Base-by-base conservation (phyloP, 2,113 vertebrate genomes). In the Crotalus helleri region DNA sequence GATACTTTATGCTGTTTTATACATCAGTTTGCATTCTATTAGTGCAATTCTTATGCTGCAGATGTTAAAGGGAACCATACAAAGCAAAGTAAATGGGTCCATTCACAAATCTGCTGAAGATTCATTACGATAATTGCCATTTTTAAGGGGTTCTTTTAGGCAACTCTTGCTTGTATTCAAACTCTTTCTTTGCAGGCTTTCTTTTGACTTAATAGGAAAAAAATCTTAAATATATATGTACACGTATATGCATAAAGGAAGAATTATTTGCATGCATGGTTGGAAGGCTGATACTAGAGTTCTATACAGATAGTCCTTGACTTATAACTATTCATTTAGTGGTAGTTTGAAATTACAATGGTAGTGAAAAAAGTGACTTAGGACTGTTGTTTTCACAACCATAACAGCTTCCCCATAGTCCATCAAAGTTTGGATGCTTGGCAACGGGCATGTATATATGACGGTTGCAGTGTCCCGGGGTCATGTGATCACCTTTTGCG, bases 241-340 rank as follows among this genome's bases (percentile, higher is more conserved):
- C 85, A 33, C 33, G 2, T 69, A 23, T 88, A 49, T 88, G 53
- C 88, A 81, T 55, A 90, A 85, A 81, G 13, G 87, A 88, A 54
- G 95, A 94, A 95, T 92, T 87, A 91, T 85, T 58, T 94, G 93
- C 1, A 4, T 89, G 51, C 53, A 46, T 93, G 94, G 95, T 92
- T 95, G 95, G 58, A 88, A 92, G 23, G 44, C 23, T 55, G 54
- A 10, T 53, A 13, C 29, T 64, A 86, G 87, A 91, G 93, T 69
- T n/a, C 12, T n/a, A 15, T 33, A n/a, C 29, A n/a, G 64, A 2
- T 61, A 61, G 24, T 29, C 59, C 29, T 69, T n/a, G 64, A 69
- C 29, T 33, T 69, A 15, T n/a, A 69, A 33, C 29, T 33, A 69
- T 33, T 69, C 1, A 6, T 69, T 69, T n/a, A 17, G 12, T 69